Conservation (phyloP, 2,888 invertebrate genomes). For the Steinernema hermaphroditum region DNA sequence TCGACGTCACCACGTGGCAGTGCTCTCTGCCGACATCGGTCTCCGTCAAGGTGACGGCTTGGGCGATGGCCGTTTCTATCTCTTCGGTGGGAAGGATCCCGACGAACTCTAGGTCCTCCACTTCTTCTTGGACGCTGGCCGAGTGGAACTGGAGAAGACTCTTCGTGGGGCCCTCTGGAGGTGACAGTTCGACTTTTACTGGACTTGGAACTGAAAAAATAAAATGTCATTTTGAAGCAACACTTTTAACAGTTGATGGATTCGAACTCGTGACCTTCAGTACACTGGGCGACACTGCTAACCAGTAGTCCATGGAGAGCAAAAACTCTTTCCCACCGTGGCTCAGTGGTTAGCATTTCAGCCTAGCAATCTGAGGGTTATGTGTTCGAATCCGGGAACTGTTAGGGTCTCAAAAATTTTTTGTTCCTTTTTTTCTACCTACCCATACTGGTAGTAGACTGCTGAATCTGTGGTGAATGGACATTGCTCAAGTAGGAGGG, state of each 20-base stretch:
- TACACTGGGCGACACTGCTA: background rate
- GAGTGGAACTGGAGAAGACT: conserved; percentile 34
- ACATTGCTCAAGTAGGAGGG: conserved; percentile 42
- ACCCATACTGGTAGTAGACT: background rate
- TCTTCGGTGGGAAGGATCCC: conserved; percentile 79
- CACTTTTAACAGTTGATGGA: no score
- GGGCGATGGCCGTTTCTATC: conserved; percentile 78
- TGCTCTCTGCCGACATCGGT: conserved; percentile 79
- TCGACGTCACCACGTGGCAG: conserved; percentile 78
- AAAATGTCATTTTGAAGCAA: background rate
- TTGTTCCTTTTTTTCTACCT: no score
- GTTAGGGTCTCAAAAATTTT: no score
- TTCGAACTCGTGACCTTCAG: background rate
- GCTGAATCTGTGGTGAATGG: conserved; percentile 33
- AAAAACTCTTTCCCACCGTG: background rate
- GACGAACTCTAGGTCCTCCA: conserved; percentile 77
- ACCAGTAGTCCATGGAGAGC: background rate
- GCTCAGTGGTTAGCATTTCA: background rate
- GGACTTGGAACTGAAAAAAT: conserved; percentile 1
- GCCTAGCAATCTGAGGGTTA: background rate
- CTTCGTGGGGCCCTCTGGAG: background rate
- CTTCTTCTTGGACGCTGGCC: conserved; percentile 71
- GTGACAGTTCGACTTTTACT: background rate
- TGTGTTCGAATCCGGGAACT: background rate
- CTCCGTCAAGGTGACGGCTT: conserved; percentile 84